Conservation (phyloP, 2,888 invertebrate genomes). For the Labia minor region DNA sequence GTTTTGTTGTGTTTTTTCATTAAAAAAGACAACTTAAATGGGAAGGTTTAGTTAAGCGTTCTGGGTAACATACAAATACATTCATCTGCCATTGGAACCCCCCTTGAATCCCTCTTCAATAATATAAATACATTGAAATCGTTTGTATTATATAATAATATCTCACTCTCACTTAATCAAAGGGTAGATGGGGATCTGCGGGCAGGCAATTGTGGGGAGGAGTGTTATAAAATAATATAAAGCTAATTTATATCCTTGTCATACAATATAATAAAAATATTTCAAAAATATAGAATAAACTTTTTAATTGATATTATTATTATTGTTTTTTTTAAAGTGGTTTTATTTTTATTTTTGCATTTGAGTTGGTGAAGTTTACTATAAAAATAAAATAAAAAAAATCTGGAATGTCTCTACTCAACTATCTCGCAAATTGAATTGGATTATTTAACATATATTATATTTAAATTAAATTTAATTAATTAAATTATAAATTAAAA, state of each 20-base stretch:
- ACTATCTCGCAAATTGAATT: too few relatives aligned
- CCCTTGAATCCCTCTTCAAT: not conserved
- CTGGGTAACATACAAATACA: not conserved
- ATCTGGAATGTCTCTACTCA: too few relatives aligned
- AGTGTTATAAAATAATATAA: not conserved
- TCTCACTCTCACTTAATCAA: not conserved
- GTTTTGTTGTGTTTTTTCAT: slow-evolving; percentile 13
- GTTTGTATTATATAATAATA: not conserved
- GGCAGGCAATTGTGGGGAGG: too few relatives aligned
- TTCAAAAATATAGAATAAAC: too few relatives aligned
- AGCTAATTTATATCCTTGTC: not conserved
- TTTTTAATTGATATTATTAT: too few relatives aligned
- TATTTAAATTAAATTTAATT: too few relatives aligned
- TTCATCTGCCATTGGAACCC: not conserved
- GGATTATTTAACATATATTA: too few relatives aligned
- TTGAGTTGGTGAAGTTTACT: too few relatives aligned
- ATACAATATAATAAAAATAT: not conserved
- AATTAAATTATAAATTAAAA: too few relatives aligned
- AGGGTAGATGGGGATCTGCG: not conserved
- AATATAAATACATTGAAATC: not conserved
- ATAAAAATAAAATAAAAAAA: too few relatives aligned
- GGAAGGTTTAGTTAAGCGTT: not conserved
- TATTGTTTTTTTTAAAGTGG: too few relatives aligned
- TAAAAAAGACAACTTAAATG: slow-evolving; percentile 13
- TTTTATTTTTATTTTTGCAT: too few relatives aligned